Evolutionary conservation across 2,888 invertebrate species (phyloP).

Genomic region (Cephus rjabovi): DNA sequence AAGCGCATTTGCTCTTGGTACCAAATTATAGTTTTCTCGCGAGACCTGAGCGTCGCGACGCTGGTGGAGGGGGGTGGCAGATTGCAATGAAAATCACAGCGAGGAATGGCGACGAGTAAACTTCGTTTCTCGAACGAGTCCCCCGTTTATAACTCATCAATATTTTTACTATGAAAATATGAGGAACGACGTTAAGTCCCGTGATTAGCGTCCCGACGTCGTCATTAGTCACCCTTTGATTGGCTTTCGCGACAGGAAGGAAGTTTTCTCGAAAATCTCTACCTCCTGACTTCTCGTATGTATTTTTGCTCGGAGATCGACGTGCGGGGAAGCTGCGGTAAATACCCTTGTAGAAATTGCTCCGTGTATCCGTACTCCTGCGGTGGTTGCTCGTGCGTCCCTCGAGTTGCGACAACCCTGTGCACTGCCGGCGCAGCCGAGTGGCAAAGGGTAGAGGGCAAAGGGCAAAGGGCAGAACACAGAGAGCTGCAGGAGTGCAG

Average conservation of each 20-base stretch:
- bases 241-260: slow-evolving; percentile 8
- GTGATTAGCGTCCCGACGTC: slow-evolving; percentile 25
- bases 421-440: no score
- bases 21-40: no score
- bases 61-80: slow-evolving; percentile 17
- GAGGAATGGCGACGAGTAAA: slow-evolving; percentile 17
- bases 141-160: slow-evolving; percentile 39
- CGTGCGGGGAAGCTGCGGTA: slow-evolving; percentile 22
- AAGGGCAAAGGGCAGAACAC: slow-evolving; percentile 6
- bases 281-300: no score
- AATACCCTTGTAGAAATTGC: slow-evolving; percentile 1
- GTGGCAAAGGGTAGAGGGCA: slow-evolving; percentile 1
- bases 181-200: slow-evolving; percentile 34
- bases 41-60: not conserved
- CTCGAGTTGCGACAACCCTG: no score
- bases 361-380: no score
- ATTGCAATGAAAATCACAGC: slow-evolving; percentile 17
- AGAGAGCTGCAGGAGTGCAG: slow-evolving; percentile 30
- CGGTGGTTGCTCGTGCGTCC: no score
- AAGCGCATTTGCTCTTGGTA: not conserved
- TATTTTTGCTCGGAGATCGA: slow-evolving; percentile 5
- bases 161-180: slow-evolving; percentile 35
- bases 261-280: not conserved
- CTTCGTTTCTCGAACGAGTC: slow-evolving; percentile 4
- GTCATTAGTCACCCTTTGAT: slow-evolving; percentile 15